Evolutionary conservation across 2,888 invertebrate genomes (phyloP), one percentile per base, ranked within the genome.

Genomic region (Drosophila borealis): DNA sequence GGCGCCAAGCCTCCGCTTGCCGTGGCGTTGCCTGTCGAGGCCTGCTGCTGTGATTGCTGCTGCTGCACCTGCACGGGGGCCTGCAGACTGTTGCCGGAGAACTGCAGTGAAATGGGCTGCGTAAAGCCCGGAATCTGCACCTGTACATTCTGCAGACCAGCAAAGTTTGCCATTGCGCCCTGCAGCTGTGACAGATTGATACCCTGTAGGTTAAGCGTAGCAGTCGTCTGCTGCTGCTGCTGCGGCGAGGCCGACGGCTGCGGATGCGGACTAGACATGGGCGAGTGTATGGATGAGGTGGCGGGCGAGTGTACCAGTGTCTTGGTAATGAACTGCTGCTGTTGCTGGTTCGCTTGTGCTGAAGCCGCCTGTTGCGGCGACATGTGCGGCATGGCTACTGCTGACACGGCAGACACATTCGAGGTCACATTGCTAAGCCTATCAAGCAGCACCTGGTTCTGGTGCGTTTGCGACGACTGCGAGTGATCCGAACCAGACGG

Each of bases 41-140:
- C 17, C 46, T 83, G 87, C 45, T 78, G 85, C 44, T 81, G 76
- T 8, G 57, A 44, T 8, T 68, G 73, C 29, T 77, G 80, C 63
- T 80, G 78, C 41, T 86, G 88, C 21, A 80, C 70, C 51, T 86
- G 87, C 4, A 77, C 75, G 5, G 86, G 89, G 45, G 90, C 88
- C 55, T 93, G 93, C 64, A 93, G 90, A 8, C 93, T 93, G 37
- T 95, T 94, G 36, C 96, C 95, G 41, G 96, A 95, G 68, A 96
- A 92, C 42, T 96, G 95, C 84, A 96, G 93, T 53, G 97, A 97
- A 81, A 97, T 96, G 4, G 97, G 97, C 79, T 97, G 96, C n/a
- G 96, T 94, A 61, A 97, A 94, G 42, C 96, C 97, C 11, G 97
- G 96, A 86, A 97, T 95, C 90, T 97, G 97, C 50, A 96, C 94